Evolutionary conservation across 2,113 vertebrate genomes (phyloP).

Genomic region (Aepyceros melampus): DNA sequence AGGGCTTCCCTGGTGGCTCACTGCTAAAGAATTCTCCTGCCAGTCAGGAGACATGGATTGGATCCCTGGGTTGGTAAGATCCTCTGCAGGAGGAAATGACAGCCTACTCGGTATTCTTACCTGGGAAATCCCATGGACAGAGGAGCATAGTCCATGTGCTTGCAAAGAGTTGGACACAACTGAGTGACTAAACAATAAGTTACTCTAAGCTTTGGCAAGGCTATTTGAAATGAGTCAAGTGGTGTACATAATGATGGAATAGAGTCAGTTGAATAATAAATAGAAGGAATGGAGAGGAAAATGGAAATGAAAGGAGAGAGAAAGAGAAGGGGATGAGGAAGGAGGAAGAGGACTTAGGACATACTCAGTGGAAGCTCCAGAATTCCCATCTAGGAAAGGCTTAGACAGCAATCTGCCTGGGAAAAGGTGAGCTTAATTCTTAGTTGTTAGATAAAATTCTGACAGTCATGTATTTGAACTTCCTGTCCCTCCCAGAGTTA

Average conservation of each 20-base stretch:
- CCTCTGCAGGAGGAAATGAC: not conserved
- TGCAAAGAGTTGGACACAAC: not conserved
- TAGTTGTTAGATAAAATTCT: not conserved
- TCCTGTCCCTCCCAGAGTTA: not conserved
- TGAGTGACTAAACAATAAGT: not conserved
- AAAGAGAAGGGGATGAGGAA: not conserved
- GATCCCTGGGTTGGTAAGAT: not conserved
- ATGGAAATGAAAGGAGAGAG: not conserved
- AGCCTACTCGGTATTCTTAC: not conserved
- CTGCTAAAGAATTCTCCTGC: not conserved
- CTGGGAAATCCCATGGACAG: not conserved
- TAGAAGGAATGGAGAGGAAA: not conserved
- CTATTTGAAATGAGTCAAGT: not conserved
- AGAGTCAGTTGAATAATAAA: not conserved
- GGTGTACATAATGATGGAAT: not conserved
- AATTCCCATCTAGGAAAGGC: not conserved
- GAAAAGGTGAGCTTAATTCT: not conserved
- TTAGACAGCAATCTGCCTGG: not conserved
- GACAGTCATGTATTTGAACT: not conserved
- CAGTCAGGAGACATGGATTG: not conserved
- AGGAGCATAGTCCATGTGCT: not conserved
- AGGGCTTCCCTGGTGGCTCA: not conserved
- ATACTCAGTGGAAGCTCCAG: no score
- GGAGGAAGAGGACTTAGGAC: fast-evolving
- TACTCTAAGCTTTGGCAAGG: not conserved